A percentile compares a stretch with the other conserved stretches of the same genome.
Evolutionary conservation across 1,140 invertebrate genomes (phyloP).

Genomic region (Asbolus verrucosus): DNA sequence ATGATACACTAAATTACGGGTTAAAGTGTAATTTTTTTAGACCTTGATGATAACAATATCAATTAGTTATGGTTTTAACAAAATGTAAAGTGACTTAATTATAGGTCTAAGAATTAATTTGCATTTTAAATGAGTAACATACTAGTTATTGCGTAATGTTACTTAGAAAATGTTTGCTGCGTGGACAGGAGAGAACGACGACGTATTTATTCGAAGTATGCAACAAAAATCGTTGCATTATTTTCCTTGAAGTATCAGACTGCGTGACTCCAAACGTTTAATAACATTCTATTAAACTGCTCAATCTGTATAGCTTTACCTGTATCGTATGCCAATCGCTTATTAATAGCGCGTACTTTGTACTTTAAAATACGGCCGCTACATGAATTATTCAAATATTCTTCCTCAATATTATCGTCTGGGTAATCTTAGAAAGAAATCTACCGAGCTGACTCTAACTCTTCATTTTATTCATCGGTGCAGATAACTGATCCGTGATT

Average conservation of each 20-base stretch:
- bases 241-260: conserved; percentile 36
- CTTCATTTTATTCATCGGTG: no score
- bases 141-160: conserved; percentile 33
- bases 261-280: conserved; percentile 43
- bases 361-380: conserved; percentile 25
- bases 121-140: conserved; percentile 35
- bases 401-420: conserved; percentile 1
- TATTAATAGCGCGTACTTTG: conserved; percentile 30
- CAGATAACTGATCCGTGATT: no score
- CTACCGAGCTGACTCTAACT: no score
- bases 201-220: not conserved
- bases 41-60: conserved; percentile 46
- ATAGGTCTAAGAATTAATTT: conserved; percentile 38
- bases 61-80: conserved; percentile 45
- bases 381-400: conserved; percentile 40
- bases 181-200: conserved; percentile 14
- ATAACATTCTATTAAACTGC: conserved; percentile 38
- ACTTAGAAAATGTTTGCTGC: no score
- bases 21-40: conserved; percentile 20
- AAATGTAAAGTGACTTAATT: conserved; percentile 44
- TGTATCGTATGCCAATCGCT: conserved; percentile 41
- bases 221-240: conserved; percentile 13
- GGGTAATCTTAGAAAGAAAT: not conserved
- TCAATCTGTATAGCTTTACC: conserved; percentile 23
- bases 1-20: not conserved